phyloP scores from a whole-genome alignment of 2,113 vertebrate genomes.

The Atlantisia rogersi region DNA sequence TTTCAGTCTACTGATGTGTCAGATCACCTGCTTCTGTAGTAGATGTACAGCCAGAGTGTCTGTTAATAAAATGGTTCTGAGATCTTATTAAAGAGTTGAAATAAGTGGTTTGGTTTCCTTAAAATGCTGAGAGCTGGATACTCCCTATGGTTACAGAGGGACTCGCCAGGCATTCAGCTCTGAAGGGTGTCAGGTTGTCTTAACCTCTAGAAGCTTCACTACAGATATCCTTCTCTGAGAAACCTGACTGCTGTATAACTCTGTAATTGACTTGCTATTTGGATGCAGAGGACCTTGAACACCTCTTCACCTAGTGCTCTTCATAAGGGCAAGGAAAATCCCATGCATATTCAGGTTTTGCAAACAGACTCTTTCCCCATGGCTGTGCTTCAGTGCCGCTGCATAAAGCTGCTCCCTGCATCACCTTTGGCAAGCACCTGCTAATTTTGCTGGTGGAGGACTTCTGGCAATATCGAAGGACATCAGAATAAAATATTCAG shows the following conservation, averaged over 20 bases:
- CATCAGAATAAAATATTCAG: not conserved
- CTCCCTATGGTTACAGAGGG: not conserved
- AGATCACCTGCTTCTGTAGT: not conserved
- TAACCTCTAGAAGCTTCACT: not conserved
- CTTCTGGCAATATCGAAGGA: not conserved
- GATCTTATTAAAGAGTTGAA: not conserved
- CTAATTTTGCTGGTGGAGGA: not conserved
- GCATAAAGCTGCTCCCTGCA: not conserved
- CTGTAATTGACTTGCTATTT: not conserved
- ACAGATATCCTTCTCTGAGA: not conserved
- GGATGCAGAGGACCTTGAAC: not conserved
- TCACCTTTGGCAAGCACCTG: not conserved
- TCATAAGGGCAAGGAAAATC: not conserved
- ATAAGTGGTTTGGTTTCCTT: not conserved
- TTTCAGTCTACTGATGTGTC: not conserved
- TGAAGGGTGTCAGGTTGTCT: not conserved
- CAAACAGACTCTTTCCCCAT: not conserved
- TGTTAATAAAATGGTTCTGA: not conserved
- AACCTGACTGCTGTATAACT: not conserved
- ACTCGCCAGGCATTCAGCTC: not conserved
- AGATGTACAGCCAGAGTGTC: not conserved
- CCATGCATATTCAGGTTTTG: fast-evolving
- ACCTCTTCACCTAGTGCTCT: not conserved
- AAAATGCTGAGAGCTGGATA: not conserved
- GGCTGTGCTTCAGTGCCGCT: not conserved